A percentile compares a stretch with the other conserved stretches of the same genome.
These are phyloP conservation scores for Cuniculus paca DNA, from an alignment of 2,797 vertebrate genomes.

Conservation along the genomic window DNA sequence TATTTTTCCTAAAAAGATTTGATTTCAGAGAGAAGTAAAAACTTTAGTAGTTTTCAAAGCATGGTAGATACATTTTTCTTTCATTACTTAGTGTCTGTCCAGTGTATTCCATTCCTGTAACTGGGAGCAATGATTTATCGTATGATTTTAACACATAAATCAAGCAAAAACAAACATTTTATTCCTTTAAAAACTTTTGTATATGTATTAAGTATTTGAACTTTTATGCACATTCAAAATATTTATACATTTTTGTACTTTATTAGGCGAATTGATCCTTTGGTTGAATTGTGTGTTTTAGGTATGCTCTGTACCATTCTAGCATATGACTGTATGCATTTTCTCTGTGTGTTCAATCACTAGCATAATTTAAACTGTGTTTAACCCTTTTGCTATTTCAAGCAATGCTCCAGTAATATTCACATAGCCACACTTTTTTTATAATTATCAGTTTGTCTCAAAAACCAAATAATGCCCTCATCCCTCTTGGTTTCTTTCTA, in stretches of 20 bases:
- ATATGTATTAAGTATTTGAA: not conserved
- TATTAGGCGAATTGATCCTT: not conserved
- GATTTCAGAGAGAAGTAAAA: not conserved
- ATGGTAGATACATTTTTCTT: not conserved
- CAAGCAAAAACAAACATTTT: not conserved
- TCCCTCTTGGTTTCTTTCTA: not conserved
- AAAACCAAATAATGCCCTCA: not conserved
- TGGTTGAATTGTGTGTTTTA: not conserved
- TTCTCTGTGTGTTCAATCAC: not conserved
- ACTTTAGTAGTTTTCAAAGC: not conserved
- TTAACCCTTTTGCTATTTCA: not conserved
- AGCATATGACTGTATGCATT: not conserved
- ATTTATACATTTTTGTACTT: not conserved
- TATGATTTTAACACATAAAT: not conserved
- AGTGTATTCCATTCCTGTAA: not conserved
- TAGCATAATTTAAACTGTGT: not conserved
- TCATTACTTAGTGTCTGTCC: not conserved
- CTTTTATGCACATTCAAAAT: not conserved
- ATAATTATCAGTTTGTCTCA: not conserved
- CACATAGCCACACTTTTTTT: not conserved
- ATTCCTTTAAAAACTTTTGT: not conserved
- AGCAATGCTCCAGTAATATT: not conserved
- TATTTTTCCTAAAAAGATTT: conserved; percentile 8
- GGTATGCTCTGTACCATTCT: not conserved
- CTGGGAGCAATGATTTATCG: not conserved